Evolutionary conservation across 2,797 vertebrate species (phyloP).

Genomic region (Thalassophryne amazonica): DNA sequence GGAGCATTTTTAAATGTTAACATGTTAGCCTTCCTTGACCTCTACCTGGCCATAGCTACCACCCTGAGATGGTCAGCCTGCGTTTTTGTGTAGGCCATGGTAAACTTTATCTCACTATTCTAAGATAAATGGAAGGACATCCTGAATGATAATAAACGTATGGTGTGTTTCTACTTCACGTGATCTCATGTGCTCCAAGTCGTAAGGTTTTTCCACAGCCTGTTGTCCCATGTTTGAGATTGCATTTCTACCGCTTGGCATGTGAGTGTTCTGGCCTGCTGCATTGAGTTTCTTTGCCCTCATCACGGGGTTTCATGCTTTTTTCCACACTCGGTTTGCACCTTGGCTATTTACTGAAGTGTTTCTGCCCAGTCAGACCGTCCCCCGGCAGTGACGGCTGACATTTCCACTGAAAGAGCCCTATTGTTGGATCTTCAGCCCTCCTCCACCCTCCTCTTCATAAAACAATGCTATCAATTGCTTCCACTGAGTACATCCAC

Average conservation of each 20-base stretch:
- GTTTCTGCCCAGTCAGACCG: constrained; percentile 62
- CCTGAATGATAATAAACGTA: neutral
- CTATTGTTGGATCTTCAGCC: constrained; percentile 73
- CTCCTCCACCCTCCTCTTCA: constrained; percentile 61
- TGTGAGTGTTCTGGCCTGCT: constrained; percentile 32
- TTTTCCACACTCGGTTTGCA: constrained; percentile 67
- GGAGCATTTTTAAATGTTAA: no score
- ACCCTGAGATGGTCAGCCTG: no score
- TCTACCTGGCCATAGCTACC: no score
- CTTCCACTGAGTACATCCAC: constrained; percentile 71
- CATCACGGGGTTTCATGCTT: constrained; percentile 56
- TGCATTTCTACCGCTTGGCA: constrained; percentile 46
- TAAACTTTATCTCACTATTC: no score
- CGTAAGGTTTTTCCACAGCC: constrained; percentile 16
- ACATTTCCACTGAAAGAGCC: constrained; percentile 77
- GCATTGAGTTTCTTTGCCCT: constrained; percentile 40
- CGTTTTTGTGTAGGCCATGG: no score
- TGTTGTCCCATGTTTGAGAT: constrained; percentile 42
- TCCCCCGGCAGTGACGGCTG: constrained; percentile 71
- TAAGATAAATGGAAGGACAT: no score
- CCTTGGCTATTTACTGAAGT: constrained; percentile 68
- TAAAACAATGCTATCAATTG: constrained; percentile 79
- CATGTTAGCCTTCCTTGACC: no score
- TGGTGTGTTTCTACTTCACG: constrained; percentile 21
- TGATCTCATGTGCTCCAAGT: constrained; percentile 23